phyloP scores from a whole-genome alignment of 2,888 invertebrate species.

The Alloscopus bannaensis region DNA sequence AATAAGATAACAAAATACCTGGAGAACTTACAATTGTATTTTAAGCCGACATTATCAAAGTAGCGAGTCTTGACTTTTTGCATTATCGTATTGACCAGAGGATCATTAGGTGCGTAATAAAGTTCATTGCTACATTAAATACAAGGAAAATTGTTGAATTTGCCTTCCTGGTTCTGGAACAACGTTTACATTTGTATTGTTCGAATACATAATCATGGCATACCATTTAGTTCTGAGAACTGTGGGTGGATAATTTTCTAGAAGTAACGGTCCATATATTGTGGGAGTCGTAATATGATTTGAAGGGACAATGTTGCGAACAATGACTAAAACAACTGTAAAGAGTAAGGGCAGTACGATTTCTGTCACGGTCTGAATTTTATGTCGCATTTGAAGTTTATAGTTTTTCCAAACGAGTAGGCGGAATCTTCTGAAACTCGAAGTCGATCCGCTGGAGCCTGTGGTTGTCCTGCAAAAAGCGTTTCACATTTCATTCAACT shows the following conservation, averaged over 20 bases:
- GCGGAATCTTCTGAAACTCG: constrained; percentile 77
- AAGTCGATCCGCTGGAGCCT: constrained; percentile 29
- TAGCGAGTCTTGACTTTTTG: constrained; percentile 68
- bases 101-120: constrained; percentile 70
- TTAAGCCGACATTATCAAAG: constrained; percentile 59
- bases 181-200: background rate
- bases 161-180: background rate
- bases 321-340: constrained; percentile 82
- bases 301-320: constrained; percentile 83
- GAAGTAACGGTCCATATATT: constrained; percentile 74
- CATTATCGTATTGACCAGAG: constrained; percentile 69
- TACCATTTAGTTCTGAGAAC: constrained; percentile 67
- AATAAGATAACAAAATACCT: background rate
- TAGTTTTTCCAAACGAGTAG: constrained; percentile 91
- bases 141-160: background rate
- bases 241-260: constrained; percentile 67
- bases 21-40: constrained; percentile 69
- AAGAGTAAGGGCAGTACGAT: constrained; percentile 82
- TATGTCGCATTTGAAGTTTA: constrained; percentile 85
- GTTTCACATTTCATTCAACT: background rate
- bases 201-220: constrained; percentile 19
- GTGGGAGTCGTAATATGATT: constrained; percentile 74
- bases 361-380: constrained; percentile 82
- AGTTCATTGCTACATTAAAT: constrained; percentile 66
- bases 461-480: constrained; percentile 26